Conservation (phyloP, 2,888 invertebrate genomes). For the Ypsolopha scabrella region DNA sequence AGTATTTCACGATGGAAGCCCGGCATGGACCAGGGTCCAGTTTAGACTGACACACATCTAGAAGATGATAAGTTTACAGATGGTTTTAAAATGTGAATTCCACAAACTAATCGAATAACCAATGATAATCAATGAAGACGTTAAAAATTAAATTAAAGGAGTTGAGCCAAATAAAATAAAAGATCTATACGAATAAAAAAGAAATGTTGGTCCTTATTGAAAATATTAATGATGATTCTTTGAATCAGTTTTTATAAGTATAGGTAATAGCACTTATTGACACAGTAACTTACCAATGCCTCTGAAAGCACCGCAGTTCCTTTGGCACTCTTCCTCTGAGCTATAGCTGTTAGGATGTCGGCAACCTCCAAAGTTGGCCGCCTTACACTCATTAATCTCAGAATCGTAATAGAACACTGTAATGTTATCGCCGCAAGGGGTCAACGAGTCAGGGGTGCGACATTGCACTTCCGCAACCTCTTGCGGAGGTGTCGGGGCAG, state of each 20-base stretch:
- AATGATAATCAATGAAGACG: no score
- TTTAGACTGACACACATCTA: constrained; percentile 80
- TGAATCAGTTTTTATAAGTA: no score
- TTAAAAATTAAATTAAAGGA: no score
- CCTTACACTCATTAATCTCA: constrained; percentile 63
- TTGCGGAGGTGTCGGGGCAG: constrained; percentile 4
- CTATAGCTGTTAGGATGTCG: constrained; percentile 78
- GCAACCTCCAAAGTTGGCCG: constrained; percentile 80
- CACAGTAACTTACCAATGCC: constrained; percentile 73
- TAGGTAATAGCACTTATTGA: no score
- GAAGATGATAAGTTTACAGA: not conserved
- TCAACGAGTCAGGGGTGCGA: constrained; percentile 71
- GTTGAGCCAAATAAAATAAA: no score
- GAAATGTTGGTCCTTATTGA: no score
- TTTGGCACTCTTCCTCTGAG: constrained; percentile 76
- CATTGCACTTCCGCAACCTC: constrained; percentile 36
- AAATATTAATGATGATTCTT: no score
- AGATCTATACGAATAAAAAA: no score
- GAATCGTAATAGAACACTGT: constrained; percentile 82
- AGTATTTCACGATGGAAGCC: constrained; percentile 74
- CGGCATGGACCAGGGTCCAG: constrained; percentile 80
- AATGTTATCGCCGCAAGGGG: constrained; percentile 75
- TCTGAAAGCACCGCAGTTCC: constrained; percentile 75
- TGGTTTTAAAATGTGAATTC: no score
- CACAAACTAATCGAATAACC: no score